These are phyloP conservation scores for Caiman crocodilus DNA, from an alignment of 2,797 vertebrate genomes.

Conservation along the genomic window DNA sequence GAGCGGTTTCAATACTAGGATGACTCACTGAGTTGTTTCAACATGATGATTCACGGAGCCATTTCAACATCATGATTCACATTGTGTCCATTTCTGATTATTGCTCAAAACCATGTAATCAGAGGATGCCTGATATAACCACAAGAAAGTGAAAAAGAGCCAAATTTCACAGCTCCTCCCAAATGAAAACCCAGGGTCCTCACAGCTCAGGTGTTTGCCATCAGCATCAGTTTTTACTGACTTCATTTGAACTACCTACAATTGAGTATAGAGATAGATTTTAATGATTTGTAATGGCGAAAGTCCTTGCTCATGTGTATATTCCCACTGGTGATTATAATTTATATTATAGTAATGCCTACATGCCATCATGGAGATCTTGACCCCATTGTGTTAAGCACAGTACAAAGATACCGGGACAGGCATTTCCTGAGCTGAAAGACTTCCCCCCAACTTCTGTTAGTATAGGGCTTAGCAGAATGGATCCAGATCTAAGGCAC, in stretches of 20 bases:
- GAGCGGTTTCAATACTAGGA: constrained; percentile 8
- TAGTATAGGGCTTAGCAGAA: neutral
- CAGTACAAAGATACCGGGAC: neutral
- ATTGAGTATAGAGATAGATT: neutral
- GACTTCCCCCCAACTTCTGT: neutral
- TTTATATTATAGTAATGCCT: neutral
- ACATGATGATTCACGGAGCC: constrained; percentile 39
- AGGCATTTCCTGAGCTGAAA: neutral
- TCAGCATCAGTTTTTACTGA: neutral
- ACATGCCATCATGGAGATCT: neutral
- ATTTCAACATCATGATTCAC: constrained; percentile 63
- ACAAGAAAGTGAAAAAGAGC: constrained; percentile 4
- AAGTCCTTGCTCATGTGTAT: neutral
- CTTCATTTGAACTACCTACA: neutral
- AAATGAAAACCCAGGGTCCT: neutral
- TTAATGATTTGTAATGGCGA: neutral
- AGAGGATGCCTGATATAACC: constrained; percentile 1
- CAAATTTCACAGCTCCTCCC: neutral
- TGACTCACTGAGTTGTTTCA: constrained; percentile 63
- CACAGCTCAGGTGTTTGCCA: neutral
- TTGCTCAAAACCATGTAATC: constrained; percentile 26
- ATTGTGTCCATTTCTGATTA: constrained; percentile 20
- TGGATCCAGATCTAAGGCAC: neutral
- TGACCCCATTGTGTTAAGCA: neutral
- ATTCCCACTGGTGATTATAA: neutral